Conservation (phyloP, 2,113 vertebrate genomes). For the Dicrurus megarhynchus region DNA sequence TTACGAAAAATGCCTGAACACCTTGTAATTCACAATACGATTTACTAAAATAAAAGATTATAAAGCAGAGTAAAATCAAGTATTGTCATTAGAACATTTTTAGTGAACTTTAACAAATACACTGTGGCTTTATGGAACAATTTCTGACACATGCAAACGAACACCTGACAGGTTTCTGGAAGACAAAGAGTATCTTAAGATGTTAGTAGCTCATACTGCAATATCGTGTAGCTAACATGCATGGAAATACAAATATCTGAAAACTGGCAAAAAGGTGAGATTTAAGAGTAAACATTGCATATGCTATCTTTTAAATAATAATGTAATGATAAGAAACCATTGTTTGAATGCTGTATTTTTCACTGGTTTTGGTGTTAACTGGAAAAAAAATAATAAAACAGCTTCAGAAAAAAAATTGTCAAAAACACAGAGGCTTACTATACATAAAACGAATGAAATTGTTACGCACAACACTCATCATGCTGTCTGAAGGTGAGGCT, state of each 20-base stretch:
- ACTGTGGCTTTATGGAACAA: background rate
- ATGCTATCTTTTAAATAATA: background rate
- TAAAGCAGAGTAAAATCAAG: background rate
- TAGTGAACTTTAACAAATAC: background rate
- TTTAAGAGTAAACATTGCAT: background rate
- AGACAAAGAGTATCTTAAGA: background rate
- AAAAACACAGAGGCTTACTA: background rate
- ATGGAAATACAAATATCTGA: background rate
- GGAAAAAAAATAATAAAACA: background rate
- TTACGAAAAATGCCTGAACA: background rate
- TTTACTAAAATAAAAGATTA: background rate
- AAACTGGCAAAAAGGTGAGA: background rate
- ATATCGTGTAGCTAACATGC: background rate
- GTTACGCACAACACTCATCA: background rate
- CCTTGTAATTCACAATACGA: background rate
- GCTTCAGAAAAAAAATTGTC: background rate
- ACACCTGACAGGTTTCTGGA: background rate
- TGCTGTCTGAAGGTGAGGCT: background rate
- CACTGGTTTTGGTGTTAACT: background rate
- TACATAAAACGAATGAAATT: background rate
- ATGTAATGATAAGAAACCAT: background rate
- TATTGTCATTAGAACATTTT: background rate
- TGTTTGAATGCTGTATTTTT: background rate
- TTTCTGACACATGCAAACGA: background rate
- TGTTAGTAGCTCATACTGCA: background rate